Percentiles rank a stretch among this genome's conserved stretches.
Conservation (phyloP, 2,888 invertebrate species). For the Drosophila colorata region DNA sequence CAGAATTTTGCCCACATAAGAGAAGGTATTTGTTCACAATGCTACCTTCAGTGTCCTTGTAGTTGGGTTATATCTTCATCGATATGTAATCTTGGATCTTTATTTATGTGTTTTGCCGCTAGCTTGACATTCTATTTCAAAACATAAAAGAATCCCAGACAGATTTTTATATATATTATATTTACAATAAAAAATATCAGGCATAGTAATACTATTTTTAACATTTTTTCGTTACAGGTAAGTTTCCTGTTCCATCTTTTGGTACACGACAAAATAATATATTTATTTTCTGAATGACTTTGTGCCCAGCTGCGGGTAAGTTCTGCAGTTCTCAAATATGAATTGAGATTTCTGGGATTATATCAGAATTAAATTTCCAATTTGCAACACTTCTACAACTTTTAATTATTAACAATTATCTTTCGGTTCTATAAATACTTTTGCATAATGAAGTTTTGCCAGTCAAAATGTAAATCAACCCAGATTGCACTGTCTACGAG, state of each 20-base stretch:
- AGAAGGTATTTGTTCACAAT: constrained; percentile 10
- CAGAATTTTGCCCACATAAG: not conserved
- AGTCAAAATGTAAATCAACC: not conserved
- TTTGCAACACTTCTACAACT: not conserved
- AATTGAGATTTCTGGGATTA: too few species aligned
- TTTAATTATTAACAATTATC: not conserved
- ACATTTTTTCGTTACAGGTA: constrained; percentile 39
- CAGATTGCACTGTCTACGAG: not conserved
- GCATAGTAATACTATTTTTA: not conserved
- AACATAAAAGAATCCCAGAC: not conserved
- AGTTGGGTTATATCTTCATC: constrained; percentile 4
- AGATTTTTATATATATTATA: not conserved
- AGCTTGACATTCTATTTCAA: not conserved
- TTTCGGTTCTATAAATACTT: not conserved
- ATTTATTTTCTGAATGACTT: too few species aligned
- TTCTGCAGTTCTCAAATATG: not conserved
- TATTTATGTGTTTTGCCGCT: not conserved
- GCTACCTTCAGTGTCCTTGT: constrained; percentile 15
- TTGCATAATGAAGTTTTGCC: not conserved
- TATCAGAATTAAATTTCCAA: too few species aligned
- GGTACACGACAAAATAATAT: not conserved
- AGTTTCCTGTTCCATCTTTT: constrained; percentile 9
- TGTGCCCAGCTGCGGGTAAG: constrained; percentile 7
- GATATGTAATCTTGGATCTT: not conserved
- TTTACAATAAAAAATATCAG: too few species aligned